Conservation (phyloP, 2,113 vertebrate genomes). For the Lophura nycthemera region DNA sequence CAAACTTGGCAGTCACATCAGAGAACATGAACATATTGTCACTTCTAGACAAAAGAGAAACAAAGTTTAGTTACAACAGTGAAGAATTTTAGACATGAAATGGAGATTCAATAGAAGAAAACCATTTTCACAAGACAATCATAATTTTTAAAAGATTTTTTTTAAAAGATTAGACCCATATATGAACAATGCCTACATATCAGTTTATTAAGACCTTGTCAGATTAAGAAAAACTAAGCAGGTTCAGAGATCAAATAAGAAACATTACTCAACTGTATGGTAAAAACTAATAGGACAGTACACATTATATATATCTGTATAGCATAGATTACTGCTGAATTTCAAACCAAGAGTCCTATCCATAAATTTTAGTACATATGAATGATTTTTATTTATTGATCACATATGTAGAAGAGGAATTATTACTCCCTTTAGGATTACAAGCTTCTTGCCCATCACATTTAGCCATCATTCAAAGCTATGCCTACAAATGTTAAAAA, state of each 20-base stretch:
- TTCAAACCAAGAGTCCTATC: neutral
- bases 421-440: neutral
- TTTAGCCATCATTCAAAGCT: neutral
- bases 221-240: neutral
- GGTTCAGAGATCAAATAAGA: neutral
- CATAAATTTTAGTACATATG: neutral
- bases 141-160: no score
- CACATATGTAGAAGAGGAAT: neutral
- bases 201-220: neutral
- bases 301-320: neutral
- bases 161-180: neutral
- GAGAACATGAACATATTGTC: slow-evolving; percentile 88
- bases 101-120: neutral
- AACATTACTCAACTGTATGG: neutral
- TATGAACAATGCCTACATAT: neutral
- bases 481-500: neutral
- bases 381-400: neutral
- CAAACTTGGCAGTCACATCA: slow-evolving; percentile 96
- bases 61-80: neutral
- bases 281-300: neutral
- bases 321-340: neutral
- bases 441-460: neutral
- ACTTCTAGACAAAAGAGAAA: slow-evolving; percentile 83
- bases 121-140: neutral
- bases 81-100: neutral